phyloP scores from a whole-genome alignment of 2,113 vertebrate species.

The Alexandromys fortis region DNA sequence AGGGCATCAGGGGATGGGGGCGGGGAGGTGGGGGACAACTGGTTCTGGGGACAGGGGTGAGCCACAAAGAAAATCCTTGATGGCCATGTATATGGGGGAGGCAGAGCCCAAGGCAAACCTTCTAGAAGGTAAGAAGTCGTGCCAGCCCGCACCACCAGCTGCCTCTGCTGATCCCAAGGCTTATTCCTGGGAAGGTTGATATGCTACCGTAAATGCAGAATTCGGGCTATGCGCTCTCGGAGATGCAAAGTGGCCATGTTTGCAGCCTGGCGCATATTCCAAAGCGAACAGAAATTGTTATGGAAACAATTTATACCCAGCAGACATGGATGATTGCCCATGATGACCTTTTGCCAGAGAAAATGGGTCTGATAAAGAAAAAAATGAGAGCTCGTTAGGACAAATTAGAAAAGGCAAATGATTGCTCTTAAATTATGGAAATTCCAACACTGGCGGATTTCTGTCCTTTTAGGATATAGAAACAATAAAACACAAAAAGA shows the following conservation, averaged over 20 bases:
- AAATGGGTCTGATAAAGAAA: conserved; percentile 80
- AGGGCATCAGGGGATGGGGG: not conserved
- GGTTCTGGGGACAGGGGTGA: not conserved
- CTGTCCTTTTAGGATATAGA: conserved; percentile 74
- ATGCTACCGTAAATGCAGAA: not conserved
- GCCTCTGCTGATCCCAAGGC: not conserved
- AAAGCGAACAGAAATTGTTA: conserved; percentile 80
- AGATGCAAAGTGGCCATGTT: conserved; percentile 74
- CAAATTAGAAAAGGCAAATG: conserved; percentile 82
- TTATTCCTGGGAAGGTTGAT: conserved; percentile 50
- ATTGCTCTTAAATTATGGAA: conserved; percentile 80
- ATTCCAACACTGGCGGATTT: conserved; percentile 61
- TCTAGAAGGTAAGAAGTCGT: not conserved
- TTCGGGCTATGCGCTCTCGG: conserved; percentile 13
- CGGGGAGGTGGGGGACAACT: not conserved
- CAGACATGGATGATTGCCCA: conserved; percentile 78
- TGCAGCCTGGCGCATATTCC: conserved; percentile 67
- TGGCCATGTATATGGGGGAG: fast-evolving
- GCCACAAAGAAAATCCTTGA: not conserved
- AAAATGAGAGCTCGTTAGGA: conserved; percentile 80
- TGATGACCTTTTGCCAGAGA: conserved; percentile 80
- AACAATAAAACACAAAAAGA: conserved; percentile 73
- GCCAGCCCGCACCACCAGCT: not conserved
- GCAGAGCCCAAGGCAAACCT: not conserved
- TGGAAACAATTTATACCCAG: conserved; percentile 81